Evolutionary conservation across 2,797 vertebrate genomes (phyloP).

Genomic region (Anas capensis): DNA sequence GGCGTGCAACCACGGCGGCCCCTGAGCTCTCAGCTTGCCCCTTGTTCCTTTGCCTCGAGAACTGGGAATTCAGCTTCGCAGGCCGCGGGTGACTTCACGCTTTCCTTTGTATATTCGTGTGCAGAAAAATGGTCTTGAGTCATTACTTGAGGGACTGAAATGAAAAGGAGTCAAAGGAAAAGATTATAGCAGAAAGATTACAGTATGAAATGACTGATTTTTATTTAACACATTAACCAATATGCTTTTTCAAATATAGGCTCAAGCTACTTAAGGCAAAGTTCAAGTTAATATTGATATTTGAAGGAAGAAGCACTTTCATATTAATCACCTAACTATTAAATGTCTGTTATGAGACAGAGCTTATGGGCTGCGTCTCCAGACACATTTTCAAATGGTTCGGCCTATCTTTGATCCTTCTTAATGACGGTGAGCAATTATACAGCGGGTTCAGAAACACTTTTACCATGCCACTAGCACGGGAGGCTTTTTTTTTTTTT

Average conservation of each 20-base stretch:
- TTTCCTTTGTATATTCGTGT: neutral
- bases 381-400: conserved; percentile 59
- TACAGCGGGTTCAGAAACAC: conserved; percentile 21
- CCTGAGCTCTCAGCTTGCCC: neutral
- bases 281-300: conserved; percentile 73
- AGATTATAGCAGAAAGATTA: conserved; percentile 10
- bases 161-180: conserved; percentile 9
- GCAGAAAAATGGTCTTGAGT: neutral
- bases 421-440: conserved; percentile 49
- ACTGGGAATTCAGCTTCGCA: neutral
- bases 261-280: conserved; percentile 65
- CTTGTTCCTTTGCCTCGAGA: neutral
- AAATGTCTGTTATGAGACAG: conserved; percentile 53
- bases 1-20: neutral
- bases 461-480: fast-evolving
- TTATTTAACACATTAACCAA: conserved; percentile 62
- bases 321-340: conserved; percentile 68
- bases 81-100: neutral
- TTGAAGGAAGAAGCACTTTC: conserved; percentile 58
- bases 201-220: conserved; percentile 19
- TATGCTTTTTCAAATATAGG: conserved; percentile 49
- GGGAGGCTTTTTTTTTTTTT: no score
- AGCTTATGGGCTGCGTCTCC: conserved; percentile 45
- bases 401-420: conserved; percentile 58
- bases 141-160: neutral